These are phyloP conservation scores for Mus musculus DNA, from an alignment of 2,113 vertebrate genomes.

Conservation along the genomic window GRCm39 chr9:51395001-51395500, in stretches of 20 bases:
- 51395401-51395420: fast-evolving
- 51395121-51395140: slow-evolving; percentile 63
- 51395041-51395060: not conserved
- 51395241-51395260: slow-evolving; percentile 54
- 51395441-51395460: not conserved
- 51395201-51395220: slow-evolving; percentile 70
- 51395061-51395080: slow-evolving; percentile 28
- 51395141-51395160: slow-evolving; percentile 67
- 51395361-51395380: not conserved
- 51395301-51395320: not conserved
- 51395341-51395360: not conserved
- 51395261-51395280: not conserved
- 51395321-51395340: not conserved
- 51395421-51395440: not conserved
- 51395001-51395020: not conserved
- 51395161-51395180: slow-evolving; percentile 62
- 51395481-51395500: slow-evolving; percentile 17
- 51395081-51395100: slow-evolving; percentile 54
- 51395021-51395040: not conserved
- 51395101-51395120: slow-evolving; percentile 16
- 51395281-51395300: not conserved
- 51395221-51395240: slow-evolving; percentile 80
- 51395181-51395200: slow-evolving; percentile 65
- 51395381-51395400: too few relatives aligned
- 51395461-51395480: not conserved